Evolutionary conservation across 2,113 vertebrate species (phyloP), one percentile per base, ranked within the genome.

Genomic region (Plecotus auritus): DNA sequence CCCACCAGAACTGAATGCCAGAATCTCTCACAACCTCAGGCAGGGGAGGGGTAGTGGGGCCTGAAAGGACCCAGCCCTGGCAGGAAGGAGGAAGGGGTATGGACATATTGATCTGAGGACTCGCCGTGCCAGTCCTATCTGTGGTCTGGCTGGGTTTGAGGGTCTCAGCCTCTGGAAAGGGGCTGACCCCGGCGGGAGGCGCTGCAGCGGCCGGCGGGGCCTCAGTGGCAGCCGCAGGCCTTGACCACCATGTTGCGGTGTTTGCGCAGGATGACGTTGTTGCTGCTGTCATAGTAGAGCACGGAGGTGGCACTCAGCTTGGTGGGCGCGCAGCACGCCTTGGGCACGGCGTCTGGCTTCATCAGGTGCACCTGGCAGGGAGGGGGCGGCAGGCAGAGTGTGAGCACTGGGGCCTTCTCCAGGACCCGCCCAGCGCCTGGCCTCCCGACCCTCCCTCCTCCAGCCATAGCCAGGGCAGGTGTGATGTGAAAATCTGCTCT

Each of bases 201-300:
- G 11, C 0, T 3, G 37, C 10, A 14, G n/a, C 0, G 4, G 61
- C 14, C 1, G 18, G 45, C 0, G 0, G 56, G n/a, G 28, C 5
- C 5, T 97, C 98, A 99, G 97, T 99, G 98, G 96, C 99, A 99
- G 30, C 99, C 99, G 0, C 99, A 99, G 1, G 99, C 99, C 81
- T 99, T 99, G n/a, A 99, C 99, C 98, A 99, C 99, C 99, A 99
- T 99, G 97, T 99, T 99, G 14, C 99, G 98, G 59, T 99, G 99
- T 84, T 99, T 99, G 93, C 99, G 99, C 59, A 99, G 99, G 98
- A 99, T 99, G 61, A 99, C 99, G 12, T 99, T 99, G 98, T 99
- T 99, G 98, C 99, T 99, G 98, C 80, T 99, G 94, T 99, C 99
- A 0, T 99, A 99, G 97, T 99, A 99, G 88, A 99, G 99, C 49